phyloP scores from a whole-genome alignment of 2,797 vertebrate species.

The Perodicticus potto region DNA sequence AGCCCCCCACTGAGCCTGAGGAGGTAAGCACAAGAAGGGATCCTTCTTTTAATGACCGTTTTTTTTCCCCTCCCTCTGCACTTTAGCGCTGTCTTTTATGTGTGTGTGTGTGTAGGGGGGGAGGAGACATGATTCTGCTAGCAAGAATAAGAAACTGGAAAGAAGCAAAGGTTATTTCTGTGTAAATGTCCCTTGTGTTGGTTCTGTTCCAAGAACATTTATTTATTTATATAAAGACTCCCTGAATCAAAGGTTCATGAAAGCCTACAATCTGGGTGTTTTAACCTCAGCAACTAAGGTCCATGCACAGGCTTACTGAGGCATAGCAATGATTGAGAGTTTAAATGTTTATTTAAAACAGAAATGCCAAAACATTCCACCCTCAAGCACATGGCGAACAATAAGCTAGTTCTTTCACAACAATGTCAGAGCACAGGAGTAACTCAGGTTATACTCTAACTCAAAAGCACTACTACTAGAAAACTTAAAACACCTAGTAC shows the following conservation, averaged over 20 bases:
- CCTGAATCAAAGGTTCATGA: slow-evolving; percentile 55
- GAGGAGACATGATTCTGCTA: not conserved
- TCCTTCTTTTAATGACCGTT: not conserved
- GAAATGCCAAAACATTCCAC: slow-evolving; percentile 89
- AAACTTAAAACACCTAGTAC: slow-evolving; percentile 81
- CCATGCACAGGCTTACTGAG: slow-evolving; percentile 56
- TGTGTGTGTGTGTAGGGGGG: no score
- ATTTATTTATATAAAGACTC: slow-evolving; percentile 62
- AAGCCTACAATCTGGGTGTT: slow-evolving; percentile 34
- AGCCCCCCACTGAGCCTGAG: not conserved
- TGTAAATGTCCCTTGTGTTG: slow-evolving; percentile 1
- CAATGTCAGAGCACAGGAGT: slow-evolving; percentile 84
- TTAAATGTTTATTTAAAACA: slow-evolving; percentile 90
- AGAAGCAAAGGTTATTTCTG: slow-evolving; percentile 67
- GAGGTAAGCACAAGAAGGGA: not conserved
- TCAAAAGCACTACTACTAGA: slow-evolving; percentile 85
- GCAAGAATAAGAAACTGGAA: slow-evolving; percentile 48
- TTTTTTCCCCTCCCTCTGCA: not conserved
- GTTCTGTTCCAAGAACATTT: slow-evolving; percentile 62
- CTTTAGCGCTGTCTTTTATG: slow-evolving; percentile 3
- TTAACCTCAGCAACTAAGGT: slow-evolving; percentile 35
- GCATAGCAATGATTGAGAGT: slow-evolving; percentile 69
- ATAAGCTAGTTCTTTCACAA: slow-evolving; percentile 87
- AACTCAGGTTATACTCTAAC: slow-evolving; percentile 84
- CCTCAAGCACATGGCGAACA: slow-evolving; percentile 85